phyloP scores from a whole-genome alignment of 2,888 invertebrate species.

The Encarsia formosa region DNA sequence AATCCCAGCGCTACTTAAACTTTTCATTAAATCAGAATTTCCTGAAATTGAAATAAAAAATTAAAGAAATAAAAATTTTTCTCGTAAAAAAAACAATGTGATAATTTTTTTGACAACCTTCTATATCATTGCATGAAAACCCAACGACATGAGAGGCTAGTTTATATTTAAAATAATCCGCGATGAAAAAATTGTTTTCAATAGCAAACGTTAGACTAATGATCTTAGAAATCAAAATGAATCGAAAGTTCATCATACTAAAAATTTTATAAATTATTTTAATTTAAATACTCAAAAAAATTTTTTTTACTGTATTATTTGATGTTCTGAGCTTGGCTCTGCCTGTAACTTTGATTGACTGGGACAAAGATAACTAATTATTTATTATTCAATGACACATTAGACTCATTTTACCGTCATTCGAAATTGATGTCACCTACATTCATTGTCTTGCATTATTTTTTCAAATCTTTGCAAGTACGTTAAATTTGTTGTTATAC shows the following conservation, averaged over 20 bases:
- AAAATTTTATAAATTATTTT: not conserved
- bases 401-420: too few relatives aligned
- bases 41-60: slow-evolving; percentile 21
- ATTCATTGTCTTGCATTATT: too few relatives aligned
- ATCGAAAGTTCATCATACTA: not conserved
- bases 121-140: slow-evolving; percentile 33
- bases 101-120: slow-evolving; percentile 22
- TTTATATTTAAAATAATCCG: slow-evolving; percentile 34
- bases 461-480: too few relatives aligned
- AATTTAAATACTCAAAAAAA: too few relatives aligned
- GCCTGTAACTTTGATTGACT: too few relatives aligned
- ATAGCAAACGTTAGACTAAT: not conserved
- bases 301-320: too few relatives aligned
- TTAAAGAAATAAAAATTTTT: not conserved
- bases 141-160: slow-evolving; percentile 32
- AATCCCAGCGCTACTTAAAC: slow-evolving; percentile 33
- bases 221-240: not conserved
- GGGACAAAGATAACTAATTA: too few relatives aligned
- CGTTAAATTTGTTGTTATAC: too few relatives aligned
- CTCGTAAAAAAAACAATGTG: not conserved
- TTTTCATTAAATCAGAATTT: slow-evolving; percentile 32
- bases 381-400: too few relatives aligned
- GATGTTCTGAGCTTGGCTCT: too few relatives aligned
- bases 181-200: slow-evolving; percentile 30
- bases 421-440: too few relatives aligned